Evolutionary conservation across 1,140 invertebrate genomes (phyloP).

Genomic region (Diploscapter pachys): DNA sequence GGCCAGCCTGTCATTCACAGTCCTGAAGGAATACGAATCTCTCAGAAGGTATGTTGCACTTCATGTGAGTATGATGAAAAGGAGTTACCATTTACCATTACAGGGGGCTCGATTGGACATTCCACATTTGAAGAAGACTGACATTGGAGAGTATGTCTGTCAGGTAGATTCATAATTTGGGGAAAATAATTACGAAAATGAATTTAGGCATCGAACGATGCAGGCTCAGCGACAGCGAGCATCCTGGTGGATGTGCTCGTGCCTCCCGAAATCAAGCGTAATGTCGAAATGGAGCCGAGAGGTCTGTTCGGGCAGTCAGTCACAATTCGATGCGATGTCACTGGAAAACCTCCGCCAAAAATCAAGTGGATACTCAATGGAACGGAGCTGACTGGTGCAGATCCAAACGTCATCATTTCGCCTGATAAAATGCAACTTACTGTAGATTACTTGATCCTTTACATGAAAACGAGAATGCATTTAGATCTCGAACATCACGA

Average conservation of each 20-base stretch:
- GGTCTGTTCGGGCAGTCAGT: conserved; percentile 48
- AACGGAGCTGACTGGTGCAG: conserved; percentile 34
- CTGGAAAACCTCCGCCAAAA: conserved; percentile 48
- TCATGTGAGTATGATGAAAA: conserved; percentile 4
- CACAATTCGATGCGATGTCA: conserved; percentile 47
- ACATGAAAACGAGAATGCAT: background rate
- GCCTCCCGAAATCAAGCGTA: conserved; percentile 49
- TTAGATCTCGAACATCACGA: conserved; percentile 50
- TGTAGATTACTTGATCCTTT: too few relatives aligned
- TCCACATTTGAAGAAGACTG: conserved; percentile 36
- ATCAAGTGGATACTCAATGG: conserved; percentile 47
- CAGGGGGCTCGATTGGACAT: conserved; percentile 49
- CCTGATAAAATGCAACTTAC: too few relatives aligned
- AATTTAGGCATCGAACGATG: conserved; percentile 43
- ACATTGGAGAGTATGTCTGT: conserved; percentile 51
- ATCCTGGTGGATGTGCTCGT: conserved; percentile 53
- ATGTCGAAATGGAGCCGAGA: conserved; percentile 46
- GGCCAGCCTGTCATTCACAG: conserved; percentile 44
- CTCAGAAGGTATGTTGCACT: conserved; percentile 34
- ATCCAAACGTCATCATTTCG: too few relatives aligned
- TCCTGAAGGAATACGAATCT: conserved; percentile 42
- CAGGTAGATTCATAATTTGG: background rate
- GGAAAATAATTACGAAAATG: too few relatives aligned
- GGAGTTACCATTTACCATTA: background rate
- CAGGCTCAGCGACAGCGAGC: conserved; percentile 42